phyloP scores from a whole-genome alignment of 2,113 vertebrate genomes.

The Amphiprion percula region DNA sequence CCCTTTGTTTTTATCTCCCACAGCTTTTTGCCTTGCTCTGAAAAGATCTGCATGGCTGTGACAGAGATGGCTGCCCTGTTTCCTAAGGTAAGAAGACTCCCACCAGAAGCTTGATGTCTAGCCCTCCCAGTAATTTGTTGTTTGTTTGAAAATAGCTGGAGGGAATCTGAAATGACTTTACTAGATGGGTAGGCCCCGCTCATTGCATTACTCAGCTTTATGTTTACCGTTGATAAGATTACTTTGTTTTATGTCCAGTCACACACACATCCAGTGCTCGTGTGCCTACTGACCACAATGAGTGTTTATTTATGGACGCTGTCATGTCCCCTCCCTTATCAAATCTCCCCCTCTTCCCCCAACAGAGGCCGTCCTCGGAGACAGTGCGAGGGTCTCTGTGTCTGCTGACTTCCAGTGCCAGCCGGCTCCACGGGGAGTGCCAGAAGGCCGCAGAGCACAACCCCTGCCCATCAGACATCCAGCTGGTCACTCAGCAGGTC shows the following conservation, averaged over 20 bases:
- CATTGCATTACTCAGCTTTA: slow-evolving; percentile 26
- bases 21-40: slow-evolving; percentile 97
- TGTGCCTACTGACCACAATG: slow-evolving; percentile 13
- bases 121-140: slow-evolving; percentile 18
- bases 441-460: slow-evolving; percentile 89
- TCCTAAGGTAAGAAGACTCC: slow-evolving; percentile 90
- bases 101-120: background rate
- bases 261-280: background rate
- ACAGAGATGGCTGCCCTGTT: slow-evolving; percentile 97
- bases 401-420: slow-evolving; percentile 95
- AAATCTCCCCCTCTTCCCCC: background rate
- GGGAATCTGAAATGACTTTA: slow-evolving; percentile 21
- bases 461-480: slow-evolving; percentile 86
- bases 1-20: background rate
- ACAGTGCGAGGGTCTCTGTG: slow-evolving; percentile 91
- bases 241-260: slow-evolving; percentile 33
- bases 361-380: slow-evolving; percentile 93
- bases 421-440: slow-evolving; percentile 94
- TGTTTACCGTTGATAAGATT: slow-evolving; percentile 30
- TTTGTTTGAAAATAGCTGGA: slow-evolving; percentile 51
- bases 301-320: slow-evolving; percentile 31
- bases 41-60: slow-evolving; percentile 96
- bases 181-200: background rate
- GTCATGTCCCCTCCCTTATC: slow-evolving; percentile 22
- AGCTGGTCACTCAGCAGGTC: slow-evolving; percentile 98